phyloP scores from a whole-genome alignment of 1,140 invertebrate species.

The Acyrthosiphon pisum region DNA sequence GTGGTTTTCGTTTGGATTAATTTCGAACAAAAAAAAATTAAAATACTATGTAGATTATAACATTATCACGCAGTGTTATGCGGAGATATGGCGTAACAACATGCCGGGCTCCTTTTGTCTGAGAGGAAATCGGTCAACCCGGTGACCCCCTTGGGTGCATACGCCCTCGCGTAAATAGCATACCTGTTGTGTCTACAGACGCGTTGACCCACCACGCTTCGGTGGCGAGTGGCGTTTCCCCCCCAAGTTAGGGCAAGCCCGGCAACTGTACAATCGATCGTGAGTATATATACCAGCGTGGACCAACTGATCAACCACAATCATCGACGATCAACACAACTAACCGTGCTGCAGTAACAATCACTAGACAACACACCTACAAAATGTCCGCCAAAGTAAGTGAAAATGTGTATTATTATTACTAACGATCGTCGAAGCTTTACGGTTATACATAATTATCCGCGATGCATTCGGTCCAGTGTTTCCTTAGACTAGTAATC shows the following conservation, averaged over 20 bases:
- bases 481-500: neutral
- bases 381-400: constrained; percentile 52
- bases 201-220: neutral
- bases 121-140: constrained; percentile 29
- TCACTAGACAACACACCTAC: neutral
- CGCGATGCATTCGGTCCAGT: neutral
- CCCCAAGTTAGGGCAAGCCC: constrained; percentile 8
- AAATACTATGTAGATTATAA: neutral
- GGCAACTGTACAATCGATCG: neutral
- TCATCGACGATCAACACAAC: neutral
- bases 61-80: neutral
- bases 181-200: neutral
- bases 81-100: neutral
- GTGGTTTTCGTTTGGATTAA: neutral
- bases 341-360: neutral
- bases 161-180: neutral
- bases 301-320: constrained; percentile 21
- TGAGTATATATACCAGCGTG: constrained; percentile 29
- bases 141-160: constrained; percentile 45
- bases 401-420: neutral
- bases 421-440: neutral
- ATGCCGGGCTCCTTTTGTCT: neutral
- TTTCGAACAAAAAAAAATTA: neutral
- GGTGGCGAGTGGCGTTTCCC: neutral
- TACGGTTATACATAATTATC: neutral